These are phyloP conservation scores for Pseudomugil gertrudae DNA, from an alignment of 2,797 vertebrate species.

Conservation along the genomic window DNA sequence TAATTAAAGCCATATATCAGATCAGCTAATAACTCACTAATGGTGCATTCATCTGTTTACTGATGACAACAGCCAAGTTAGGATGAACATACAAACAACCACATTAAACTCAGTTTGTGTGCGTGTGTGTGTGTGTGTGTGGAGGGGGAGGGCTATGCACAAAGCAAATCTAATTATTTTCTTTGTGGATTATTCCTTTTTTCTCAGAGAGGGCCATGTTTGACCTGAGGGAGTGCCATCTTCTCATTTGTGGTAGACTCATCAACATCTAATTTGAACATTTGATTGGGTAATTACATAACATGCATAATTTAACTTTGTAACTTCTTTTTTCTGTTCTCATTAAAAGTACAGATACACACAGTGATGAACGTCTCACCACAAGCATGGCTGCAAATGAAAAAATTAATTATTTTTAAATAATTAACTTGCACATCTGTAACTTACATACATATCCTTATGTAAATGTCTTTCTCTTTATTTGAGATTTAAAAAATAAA, in stretches of 20 bases:
- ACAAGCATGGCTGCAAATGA: not conserved
- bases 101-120: conserved; percentile 5
- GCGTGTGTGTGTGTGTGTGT: not conserved
- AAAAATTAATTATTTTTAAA: conserved; percentile 7
- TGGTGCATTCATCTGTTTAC: conserved; percentile 34
- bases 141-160: not conserved
- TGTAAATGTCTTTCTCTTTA: not conserved
- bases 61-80: conserved; percentile 26
- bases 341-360: conserved; percentile 31
- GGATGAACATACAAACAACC: conserved; percentile 21
- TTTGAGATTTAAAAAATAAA: not conserved
- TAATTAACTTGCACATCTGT: not conserved
- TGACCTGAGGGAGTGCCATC: conserved; percentile 42
- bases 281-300: conserved; percentile 73
- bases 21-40: conserved; percentile 44
- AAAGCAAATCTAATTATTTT: conserved; percentile 16
- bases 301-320: conserved; percentile 76
- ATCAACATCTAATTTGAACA: conserved; percentile 75
- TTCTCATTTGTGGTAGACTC: conserved; percentile 59
- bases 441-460: not conserved
- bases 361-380: not conserved
- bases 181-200: conserved; percentile 13
- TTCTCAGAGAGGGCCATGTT: conserved; percentile 15
- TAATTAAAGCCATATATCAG: conserved; percentile 50
- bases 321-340: conserved; percentile 47